Conservation (phyloP, 2,888 invertebrate genomes). For the Coenonympha glycerion region DNA sequence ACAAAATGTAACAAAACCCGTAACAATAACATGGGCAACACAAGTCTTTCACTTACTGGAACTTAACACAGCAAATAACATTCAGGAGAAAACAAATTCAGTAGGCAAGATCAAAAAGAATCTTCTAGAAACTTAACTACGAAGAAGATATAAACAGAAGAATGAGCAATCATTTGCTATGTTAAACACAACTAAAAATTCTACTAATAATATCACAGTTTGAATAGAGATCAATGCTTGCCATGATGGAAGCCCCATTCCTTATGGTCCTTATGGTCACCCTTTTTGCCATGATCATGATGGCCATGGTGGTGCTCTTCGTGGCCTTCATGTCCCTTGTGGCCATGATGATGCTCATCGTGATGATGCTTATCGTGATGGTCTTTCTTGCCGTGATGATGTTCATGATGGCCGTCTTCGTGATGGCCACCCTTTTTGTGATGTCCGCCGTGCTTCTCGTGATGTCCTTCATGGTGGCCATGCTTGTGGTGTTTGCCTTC, state of each 20-base stretch:
- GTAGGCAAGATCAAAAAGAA: not conserved
- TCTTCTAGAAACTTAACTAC: slow-evolving; percentile 20
- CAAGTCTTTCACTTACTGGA: slow-evolving; percentile 14
- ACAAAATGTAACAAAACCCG: slow-evolving; percentile 34
- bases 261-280: slow-evolving; percentile 63
- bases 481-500: slow-evolving; percentile 71
- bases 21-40: slow-evolving; percentile 28
- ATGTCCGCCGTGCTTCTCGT: slow-evolving; percentile 58
- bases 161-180: slow-evolving; percentile 14
- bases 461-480: slow-evolving; percentile 66
- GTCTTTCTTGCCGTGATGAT: slow-evolving; percentile 64
- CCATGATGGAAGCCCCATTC: slow-evolving; percentile 69
- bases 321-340: slow-evolving; percentile 69
- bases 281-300: slow-evolving; percentile 70
- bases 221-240: slow-evolving; percentile 53
- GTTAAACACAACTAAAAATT: slow-evolving; percentile 16
- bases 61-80: slow-evolving; percentile 19
- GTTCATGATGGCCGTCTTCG: slow-evolving; percentile 63
- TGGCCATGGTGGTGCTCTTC: slow-evolving; percentile 69
- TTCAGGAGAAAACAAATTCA: not conserved
- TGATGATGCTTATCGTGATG: slow-evolving; percentile 68
- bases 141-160: slow-evolving; percentile 13
- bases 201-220: slow-evolving; percentile 50
- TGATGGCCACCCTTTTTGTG: slow-evolving; percentile 71
- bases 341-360: slow-evolving; percentile 66